Conservation (phyloP, 2,797 vertebrate species). For the Lacerta viridis region DNA sequence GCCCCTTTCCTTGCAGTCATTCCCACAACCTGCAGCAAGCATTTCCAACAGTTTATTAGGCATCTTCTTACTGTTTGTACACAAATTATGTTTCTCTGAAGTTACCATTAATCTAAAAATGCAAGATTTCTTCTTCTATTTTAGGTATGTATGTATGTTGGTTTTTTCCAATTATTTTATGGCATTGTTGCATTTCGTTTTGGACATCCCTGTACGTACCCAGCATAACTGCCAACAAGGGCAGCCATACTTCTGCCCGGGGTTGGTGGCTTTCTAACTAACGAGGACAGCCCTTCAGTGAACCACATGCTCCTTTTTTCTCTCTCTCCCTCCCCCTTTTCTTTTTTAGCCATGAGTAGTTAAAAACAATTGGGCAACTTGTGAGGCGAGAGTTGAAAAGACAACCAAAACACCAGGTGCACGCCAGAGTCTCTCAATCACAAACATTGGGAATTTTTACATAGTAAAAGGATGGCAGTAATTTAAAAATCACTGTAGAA, state of each 20-base stretch:
- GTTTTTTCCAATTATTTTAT: background rate
- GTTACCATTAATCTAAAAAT: background rate
- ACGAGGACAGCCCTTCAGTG: conserved; percentile 34
- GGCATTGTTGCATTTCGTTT: background rate
- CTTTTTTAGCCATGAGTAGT: conserved; percentile 2
- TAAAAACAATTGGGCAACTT: conserved; percentile 1
- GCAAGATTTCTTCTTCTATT: conserved; percentile 17
- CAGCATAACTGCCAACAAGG: background rate
- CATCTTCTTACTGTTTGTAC: background rate
- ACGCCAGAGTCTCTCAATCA: background rate
- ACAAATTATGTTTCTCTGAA: conserved; percentile 43
- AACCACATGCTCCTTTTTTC: background rate
- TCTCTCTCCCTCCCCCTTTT: no score
- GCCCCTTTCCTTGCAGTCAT: background rate
- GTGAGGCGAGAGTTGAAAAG: conserved; percentile 10
- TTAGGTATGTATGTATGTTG: background rate
- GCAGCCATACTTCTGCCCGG: background rate
- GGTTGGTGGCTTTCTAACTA: background rate
- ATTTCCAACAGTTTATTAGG: background rate
- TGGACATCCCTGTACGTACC: background rate
- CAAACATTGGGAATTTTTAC: background rate
- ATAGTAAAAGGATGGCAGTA: conserved; percentile 16
- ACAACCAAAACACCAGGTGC: conserved; percentile 43
- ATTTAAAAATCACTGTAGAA: conserved; percentile 39
- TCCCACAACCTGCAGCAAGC: background rate